Evolutionary conservation across 23 tunicate species (phyloP).

Genomic region (Clavelina lepadiformis): DNA sequence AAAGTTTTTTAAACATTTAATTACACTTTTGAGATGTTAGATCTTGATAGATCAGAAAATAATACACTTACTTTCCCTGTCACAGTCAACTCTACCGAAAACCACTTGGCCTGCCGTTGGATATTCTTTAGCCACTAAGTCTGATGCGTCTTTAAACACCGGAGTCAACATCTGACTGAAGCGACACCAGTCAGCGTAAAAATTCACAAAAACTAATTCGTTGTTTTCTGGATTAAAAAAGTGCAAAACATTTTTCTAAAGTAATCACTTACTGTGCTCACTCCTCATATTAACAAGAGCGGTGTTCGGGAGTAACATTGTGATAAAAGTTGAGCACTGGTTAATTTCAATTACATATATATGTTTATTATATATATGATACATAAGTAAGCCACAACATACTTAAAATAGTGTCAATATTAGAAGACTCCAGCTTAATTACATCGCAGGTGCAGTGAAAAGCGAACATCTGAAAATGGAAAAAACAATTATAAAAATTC

Average conservation of each 20-base stretch:
- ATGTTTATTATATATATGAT: too few species aligned
- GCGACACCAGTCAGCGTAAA: slow-evolving; percentile 99
- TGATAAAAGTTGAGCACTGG: background rate
- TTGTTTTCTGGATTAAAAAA: slow-evolving; percentile 48
- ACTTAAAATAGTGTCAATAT: slow-evolving; percentile 36
- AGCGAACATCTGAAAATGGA: slow-evolving; percentile 8
- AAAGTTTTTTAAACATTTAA: background rate
- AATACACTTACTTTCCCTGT: slow-evolving; percentile 66
- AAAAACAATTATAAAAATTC: background rate
- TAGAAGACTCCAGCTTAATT: slow-evolving; percentile 8
- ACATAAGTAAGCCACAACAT: too few species aligned
- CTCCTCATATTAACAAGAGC: background rate
- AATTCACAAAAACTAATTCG: slow-evolving; percentile 87
- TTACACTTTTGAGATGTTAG: too few species aligned
- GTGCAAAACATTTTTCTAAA: background rate
- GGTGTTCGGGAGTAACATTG: background rate
- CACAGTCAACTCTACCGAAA: slow-evolving; percentile 92
- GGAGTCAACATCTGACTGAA: slow-evolving; percentile 95
- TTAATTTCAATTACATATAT: too few species aligned
- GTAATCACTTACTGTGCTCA: background rate
- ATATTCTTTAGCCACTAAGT: slow-evolving; percentile 40
- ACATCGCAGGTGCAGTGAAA: slow-evolving; percentile 13
- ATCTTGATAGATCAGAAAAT: too few species aligned
- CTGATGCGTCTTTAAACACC: slow-evolving; percentile 69
- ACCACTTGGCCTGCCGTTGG: slow-evolving; percentile 38